phyloP scores from a whole-genome alignment of 2,797 vertebrate genomes.

The Ambastaia sidthimunki region DNA sequence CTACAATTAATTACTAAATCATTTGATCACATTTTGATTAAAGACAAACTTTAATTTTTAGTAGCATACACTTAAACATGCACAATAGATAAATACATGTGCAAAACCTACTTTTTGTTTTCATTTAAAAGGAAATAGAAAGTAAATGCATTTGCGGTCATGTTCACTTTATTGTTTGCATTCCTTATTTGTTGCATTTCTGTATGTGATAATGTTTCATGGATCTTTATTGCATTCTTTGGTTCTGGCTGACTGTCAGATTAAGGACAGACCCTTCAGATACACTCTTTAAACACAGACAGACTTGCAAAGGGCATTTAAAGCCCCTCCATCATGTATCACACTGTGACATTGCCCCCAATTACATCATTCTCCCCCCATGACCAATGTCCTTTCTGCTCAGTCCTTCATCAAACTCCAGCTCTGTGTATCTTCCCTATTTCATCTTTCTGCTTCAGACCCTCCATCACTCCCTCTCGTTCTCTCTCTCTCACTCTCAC shows the following conservation, averaged over 20 bases:
- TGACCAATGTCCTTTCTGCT: slow-evolving; percentile 43
- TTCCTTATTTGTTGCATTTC: not conserved
- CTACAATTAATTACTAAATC: no score
- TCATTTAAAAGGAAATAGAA: not conserved
- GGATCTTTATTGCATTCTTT: slow-evolving; percentile 15
- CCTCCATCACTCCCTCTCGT: not conserved
- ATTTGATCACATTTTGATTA: no score
- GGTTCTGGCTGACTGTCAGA: slow-evolving; percentile 23
- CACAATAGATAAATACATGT: no score
- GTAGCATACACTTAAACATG: not conserved
- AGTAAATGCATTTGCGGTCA: not conserved
- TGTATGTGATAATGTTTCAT: not conserved
- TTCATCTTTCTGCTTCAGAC: slow-evolving; percentile 27
- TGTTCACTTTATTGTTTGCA: not conserved
- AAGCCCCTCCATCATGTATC: slow-evolving; percentile 24
- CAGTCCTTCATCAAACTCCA: slow-evolving; percentile 6
- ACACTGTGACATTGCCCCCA: slow-evolving; percentile 8
- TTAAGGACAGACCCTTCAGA: not conserved
- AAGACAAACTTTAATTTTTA: not conserved
- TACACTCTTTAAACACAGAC: slow-evolving; percentile 4
- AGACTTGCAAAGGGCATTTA: not conserved
- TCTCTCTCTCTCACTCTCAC: not conserved
- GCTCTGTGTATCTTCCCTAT: slow-evolving; percentile 2
- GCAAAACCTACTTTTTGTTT: not conserved
- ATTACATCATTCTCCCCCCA: slow-evolving; percentile 44